These are phyloP conservation scores for Temnothorax ravouxi DNA, from an alignment of 2,888 invertebrate species.

Conservation along the genomic window DNA sequence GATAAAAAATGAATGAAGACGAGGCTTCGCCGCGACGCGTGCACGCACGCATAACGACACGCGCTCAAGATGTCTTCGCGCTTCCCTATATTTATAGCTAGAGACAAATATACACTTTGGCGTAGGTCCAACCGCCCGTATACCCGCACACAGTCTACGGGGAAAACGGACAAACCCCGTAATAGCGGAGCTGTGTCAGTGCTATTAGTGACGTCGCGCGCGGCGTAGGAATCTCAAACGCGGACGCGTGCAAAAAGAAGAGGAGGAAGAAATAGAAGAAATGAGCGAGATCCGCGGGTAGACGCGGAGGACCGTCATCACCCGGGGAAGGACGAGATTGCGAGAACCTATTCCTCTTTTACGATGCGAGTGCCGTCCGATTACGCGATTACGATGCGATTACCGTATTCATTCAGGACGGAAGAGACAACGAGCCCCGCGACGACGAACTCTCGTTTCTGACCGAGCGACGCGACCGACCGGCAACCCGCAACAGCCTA, in stretches of 20 bases:
- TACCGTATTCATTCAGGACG: conserved; percentile 37
- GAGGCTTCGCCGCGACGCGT: not conserved
- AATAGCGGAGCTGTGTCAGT: conserved; percentile 83
- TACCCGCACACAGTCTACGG: conserved; percentile 63
- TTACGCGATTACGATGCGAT: conserved; percentile 55
- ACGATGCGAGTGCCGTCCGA: conserved; percentile 32
- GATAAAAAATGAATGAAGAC: conserved; percentile 19
- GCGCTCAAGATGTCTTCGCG: conserved; percentile 15
- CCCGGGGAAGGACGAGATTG: conserved; percentile 15
- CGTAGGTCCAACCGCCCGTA: conserved; percentile 79
- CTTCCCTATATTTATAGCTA: conserved; percentile 83
- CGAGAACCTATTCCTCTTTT: not conserved
- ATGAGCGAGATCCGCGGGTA: conserved; percentile 54
- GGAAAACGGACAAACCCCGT: conserved; percentile 73
- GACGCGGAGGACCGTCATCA: not conserved
- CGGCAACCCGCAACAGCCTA: conserved; percentile 51
- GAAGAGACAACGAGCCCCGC: conserved; percentile 39
- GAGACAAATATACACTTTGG: conserved; percentile 85
- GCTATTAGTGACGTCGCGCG: conserved; percentile 77
- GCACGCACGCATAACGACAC: conserved; percentile 27
- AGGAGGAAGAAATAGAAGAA: conserved; percentile 47
- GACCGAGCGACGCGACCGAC: conserved; percentile 57
- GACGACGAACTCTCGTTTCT: conserved; percentile 52
- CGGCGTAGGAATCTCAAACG: conserved; percentile 54
- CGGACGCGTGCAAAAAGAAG: conserved; percentile 22